Percentiles rank a stretch among this genome's conserved stretches.
These are phyloP conservation scores for Meandrusa payeni DNA, from an alignment of 2,888 invertebrate genomes.

Conservation along the genomic window DNA sequence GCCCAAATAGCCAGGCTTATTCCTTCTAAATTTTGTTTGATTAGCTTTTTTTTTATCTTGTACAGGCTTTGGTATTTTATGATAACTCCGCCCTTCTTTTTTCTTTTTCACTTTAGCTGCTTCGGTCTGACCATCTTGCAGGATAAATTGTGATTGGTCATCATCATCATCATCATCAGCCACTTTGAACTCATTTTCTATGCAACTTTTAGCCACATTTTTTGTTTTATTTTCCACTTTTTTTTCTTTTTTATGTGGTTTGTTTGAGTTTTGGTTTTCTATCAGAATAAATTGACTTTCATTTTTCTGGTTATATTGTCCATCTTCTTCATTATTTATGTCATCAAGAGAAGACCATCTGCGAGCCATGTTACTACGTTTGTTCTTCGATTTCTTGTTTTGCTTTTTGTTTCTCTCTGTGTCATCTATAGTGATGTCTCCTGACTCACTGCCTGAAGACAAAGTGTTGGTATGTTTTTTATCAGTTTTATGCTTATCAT, in stretches of 20 bases:
- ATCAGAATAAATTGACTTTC: constrained; percentile 73
- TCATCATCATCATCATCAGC: constrained; percentile 65
- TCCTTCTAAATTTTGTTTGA: constrained; percentile 60
- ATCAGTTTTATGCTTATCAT: constrained; percentile 60
- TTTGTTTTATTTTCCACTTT: constrained; percentile 54
- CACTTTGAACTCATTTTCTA: constrained; percentile 54
- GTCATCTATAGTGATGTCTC: constrained; percentile 68
- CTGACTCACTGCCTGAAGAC: constrained; percentile 76
- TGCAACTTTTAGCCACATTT: constrained; percentile 44
- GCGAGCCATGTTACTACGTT: constrained; percentile 64
- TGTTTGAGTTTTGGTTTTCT: constrained; percentile 62
- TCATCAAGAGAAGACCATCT: constrained; percentile 83
- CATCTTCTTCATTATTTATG: constrained; percentile 64
- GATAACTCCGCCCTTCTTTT: constrained; percentile 67
- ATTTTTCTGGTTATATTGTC: constrained; percentile 48
- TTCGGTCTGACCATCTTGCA: constrained; percentile 60
- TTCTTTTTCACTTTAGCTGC: constrained; percentile 62
- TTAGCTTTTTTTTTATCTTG: constrained; percentile 72
- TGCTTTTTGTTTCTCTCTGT: constrained; percentile 61
- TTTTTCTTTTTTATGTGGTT: constrained; percentile 63
- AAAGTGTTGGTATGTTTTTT: constrained; percentile 59
- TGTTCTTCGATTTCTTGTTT: constrained; percentile 66
- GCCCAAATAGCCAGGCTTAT: constrained; percentile 68
- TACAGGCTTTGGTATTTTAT: constrained; percentile 54
- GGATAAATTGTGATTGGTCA: constrained; percentile 54